These are phyloP conservation scores for Crocallis elinguaria DNA, from an alignment of 2,888 invertebrate genomes.

Conservation along the genomic window DNA sequence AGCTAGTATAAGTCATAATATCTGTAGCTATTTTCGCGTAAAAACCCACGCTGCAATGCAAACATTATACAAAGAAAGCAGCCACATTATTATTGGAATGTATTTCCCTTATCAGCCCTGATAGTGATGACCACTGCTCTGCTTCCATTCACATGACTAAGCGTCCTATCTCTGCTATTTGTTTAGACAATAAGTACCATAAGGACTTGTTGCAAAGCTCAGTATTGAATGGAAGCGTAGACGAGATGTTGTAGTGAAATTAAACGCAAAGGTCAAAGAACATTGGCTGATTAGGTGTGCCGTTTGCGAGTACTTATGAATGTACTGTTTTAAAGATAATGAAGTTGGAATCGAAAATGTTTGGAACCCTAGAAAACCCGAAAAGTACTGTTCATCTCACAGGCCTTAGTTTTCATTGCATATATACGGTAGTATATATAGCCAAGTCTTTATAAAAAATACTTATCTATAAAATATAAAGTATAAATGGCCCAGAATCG, in stretches of 20 bases:
- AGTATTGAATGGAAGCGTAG: conserved; percentile 28
- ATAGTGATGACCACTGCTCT: conserved; percentile 71
- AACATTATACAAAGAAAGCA: conserved; percentile 69
- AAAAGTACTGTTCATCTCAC: too few relatives aligned
- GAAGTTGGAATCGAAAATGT: conserved; percentile 16
- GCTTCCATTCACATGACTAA: conserved; percentile 36
- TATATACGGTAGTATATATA: too few relatives aligned
- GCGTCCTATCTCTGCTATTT: conserved; percentile 44
- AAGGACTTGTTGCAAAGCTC: conserved; percentile 26
- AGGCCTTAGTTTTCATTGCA: too few relatives aligned
- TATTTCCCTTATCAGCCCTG: conserved; percentile 71
- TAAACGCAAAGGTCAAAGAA: conserved; percentile 73
- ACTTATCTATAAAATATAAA: too few relatives aligned
- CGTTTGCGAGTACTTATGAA: conserved; percentile 59
- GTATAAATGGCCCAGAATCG: too few relatives aligned
- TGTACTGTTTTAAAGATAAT: conserved; percentile 48
- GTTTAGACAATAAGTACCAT: conserved; percentile 43
- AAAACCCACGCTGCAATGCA: conserved; percentile 23
- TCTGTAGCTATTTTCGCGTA: not conserved
- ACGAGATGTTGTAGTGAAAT: conserved; percentile 42
- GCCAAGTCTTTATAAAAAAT: too few relatives aligned
- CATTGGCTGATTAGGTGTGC: conserved; percentile 70
- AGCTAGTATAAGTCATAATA: not conserved
- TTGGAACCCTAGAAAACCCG: too few relatives aligned
- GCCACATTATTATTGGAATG: conserved; percentile 73